Evolutionary conservation across 2,888 invertebrate species (phyloP), one percentile per base, ranked within the genome.

Genomic region (Hypsopygia costalis): DNA sequence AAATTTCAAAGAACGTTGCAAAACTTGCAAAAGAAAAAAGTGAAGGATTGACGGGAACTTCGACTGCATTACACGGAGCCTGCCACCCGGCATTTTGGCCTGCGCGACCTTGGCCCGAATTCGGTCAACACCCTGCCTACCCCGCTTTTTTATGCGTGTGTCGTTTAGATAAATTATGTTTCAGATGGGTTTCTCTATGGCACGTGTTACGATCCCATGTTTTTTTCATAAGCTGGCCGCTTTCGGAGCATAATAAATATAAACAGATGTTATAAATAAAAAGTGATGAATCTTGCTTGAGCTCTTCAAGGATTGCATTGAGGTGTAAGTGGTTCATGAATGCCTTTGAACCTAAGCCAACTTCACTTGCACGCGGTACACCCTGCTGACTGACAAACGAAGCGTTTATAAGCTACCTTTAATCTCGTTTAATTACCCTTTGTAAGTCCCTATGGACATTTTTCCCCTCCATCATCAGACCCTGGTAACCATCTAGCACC

Each of bases 71-170:
- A 36, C 29, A 8, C 29, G 16, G 27, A 27, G 35, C 8, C 29
- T 25, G 35, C 27, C 20, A 10, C 20, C 29, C 29, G 36, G 29
- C 36, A 21, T 30, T 36, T 29, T 39, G 36, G 21, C 43, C 41
- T 41, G 37, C 38, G 8, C 32, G 50, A 54, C 64, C 66, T 66
- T 63, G 63, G 44, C 62, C 59, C 44, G 44, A 50, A 44, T 62
- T 46, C 43, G 42, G 47, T 36, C 32, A 46, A 47, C 39, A 30
- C 34, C 46, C 42, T 31, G 33, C 25, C 25, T 21, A 39, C 39
- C 44, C 39, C 47, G 44, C 51, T 34, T 47, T 52, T 55, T 51
- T 55, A 45, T 50, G 44, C 46, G 40, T 43, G 39, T 42, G 49
- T 51, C 52, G 50, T 52, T 58, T 46, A 47, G 44, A 49, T 57